Evolutionary conservation across 2,888 invertebrate species (phyloP), one percentile per base, ranked within the genome.

Genomic region (Eumacrocentrus americanus): DNA sequence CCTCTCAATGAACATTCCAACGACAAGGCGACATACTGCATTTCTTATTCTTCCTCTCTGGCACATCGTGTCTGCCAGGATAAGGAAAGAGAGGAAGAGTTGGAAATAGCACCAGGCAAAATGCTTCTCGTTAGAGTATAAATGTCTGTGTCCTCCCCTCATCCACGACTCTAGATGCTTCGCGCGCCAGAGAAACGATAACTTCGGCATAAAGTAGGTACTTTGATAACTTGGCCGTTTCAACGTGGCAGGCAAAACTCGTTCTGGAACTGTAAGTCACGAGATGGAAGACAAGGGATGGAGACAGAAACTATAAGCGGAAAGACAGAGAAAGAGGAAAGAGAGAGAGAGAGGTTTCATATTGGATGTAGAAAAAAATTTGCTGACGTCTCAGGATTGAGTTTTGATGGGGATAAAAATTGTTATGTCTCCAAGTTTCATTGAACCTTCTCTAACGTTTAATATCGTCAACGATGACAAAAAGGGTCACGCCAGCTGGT

Each of bases 171-270:
- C 23, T 12, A 38, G 18, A 52, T 52, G 14, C 11, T 52, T 23
- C 22, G 38, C 35, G 23, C 38, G 20, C 38, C 38, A 23, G 38
- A 37, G 22, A 52, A 52, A 50, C 34, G 50, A 50, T 35, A 50
- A 52, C 38, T 52, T 52, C 38, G 12, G 20, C 29, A 50, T 34
- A 50, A 50, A 46, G 46, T 23, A 46, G 46, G 23, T 46, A 46
- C 46, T 46, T 46, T 23, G 46, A 46, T 22, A 46, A 25, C 46
- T 46, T 46, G 3, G 46, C 46, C 5, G 12, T 46, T 46, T 12
- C 23, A 22, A 12, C 12, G 14, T 14, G 22, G n/a, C 22, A 12
- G 46, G 12, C 22, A 44, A 22, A 44, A 22, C n/a, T 9, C 20
- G 18, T 7, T 11, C 40, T 42, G n/a, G 20, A 34, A 16, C 20